A percentile compares a stretch with the other conserved stretches of the same genome.
Conservation (phyloP, 2,113 vertebrate genomes). For the Mola mola region DNA sequence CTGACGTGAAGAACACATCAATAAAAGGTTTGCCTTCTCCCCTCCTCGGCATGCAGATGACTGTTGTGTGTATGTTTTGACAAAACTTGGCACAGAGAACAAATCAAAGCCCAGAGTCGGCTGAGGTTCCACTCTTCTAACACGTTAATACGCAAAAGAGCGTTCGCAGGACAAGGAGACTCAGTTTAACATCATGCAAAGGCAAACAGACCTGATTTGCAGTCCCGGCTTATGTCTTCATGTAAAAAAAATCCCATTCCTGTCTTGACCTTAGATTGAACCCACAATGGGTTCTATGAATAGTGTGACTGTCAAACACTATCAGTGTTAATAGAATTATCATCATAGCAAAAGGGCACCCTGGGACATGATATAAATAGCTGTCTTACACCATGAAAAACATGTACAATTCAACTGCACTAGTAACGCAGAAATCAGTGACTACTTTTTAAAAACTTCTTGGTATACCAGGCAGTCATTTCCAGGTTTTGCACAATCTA, state of each 20-base stretch:
- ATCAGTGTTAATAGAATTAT: too few species aligned
- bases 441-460: too few species aligned
- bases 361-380: too few species aligned
- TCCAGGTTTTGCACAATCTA: too few species aligned
- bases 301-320: too few species aligned
- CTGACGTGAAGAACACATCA: constrained; percentile 34
- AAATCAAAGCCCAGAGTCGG: neutral
- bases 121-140: constrained; percentile 8
- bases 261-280: constrained; percentile 22
- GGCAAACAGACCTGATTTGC: constrained; percentile 24
- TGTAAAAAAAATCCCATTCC: constrained; percentile 4
- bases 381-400: too few species aligned
- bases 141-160: constrained; percentile 27
- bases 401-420: too few species aligned
- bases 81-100: neutral
- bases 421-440: too few species aligned
- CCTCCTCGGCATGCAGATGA: neutral
- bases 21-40: constrained; percentile 16
- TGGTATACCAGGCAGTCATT: too few species aligned
- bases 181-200: constrained; percentile 35
- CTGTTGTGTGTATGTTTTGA: neutral
- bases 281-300: neutral
- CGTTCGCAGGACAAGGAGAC: constrained; percentile 33
- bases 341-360: too few species aligned
- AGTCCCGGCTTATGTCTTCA: constrained; percentile 27